Evolutionary conservation across 2,113 vertebrate species (phyloP).

Genomic region (Delphinapterus leucas): DNA sequence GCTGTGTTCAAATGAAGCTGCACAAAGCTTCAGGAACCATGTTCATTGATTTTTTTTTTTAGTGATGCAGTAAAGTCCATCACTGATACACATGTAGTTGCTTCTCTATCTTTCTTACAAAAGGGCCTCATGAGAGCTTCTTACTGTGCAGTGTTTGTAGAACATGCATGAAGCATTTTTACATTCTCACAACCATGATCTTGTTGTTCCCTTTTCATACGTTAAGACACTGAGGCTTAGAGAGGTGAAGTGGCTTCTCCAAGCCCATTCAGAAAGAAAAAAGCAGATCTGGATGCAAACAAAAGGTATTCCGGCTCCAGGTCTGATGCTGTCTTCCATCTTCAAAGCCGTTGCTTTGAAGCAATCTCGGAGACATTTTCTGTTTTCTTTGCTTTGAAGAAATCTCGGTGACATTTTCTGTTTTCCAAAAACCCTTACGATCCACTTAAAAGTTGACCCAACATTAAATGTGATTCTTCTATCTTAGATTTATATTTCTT

Average conservation of each 20-base stretch:
- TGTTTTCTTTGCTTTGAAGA: neutral
- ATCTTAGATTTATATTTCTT: neutral
- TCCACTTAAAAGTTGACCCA: neutral
- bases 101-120: neutral
- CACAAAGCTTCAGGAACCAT: neutral
- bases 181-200: neutral
- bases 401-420: neutral
- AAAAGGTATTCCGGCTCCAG: neutral
- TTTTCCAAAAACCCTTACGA: neutral
- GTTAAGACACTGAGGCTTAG: neutral
- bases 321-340: accelerated
- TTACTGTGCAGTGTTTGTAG: neutral
- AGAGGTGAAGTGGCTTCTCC: neutral
- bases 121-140: neutral
- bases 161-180: neutral
- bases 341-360: neutral
- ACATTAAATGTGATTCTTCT: neutral
- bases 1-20: neutral
- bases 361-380: neutral
- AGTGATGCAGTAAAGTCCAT: neutral
- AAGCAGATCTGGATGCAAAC: neutral
- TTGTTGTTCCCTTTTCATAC: neutral
- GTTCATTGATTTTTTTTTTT: neutral
- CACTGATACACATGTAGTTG: neutral
- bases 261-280: neutral